Conservation (phyloP, 2,888 invertebrate genomes). For the Nudaria mundana region DNA sequence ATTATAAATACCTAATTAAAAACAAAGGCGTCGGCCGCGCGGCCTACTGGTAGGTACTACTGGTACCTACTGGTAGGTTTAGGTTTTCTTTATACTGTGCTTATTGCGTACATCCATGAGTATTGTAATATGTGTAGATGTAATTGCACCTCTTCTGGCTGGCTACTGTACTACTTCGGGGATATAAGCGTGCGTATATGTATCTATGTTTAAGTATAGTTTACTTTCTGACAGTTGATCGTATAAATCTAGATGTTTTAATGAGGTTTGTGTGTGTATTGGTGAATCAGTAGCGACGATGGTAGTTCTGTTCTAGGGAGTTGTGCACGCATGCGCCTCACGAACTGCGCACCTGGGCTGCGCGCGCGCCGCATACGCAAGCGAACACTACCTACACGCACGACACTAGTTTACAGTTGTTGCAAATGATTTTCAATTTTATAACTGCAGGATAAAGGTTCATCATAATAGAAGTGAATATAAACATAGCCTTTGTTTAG, state of each 20-base stretch:
- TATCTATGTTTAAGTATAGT: no score
- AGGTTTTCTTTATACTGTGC: constrained; percentile 5
- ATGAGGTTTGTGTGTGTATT: constrained; percentile 23
- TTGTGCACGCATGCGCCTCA: constrained; percentile 40
- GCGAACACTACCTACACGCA: constrained; percentile 13
- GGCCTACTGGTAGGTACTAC: no score
- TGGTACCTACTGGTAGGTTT: no score
- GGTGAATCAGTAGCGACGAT: constrained; percentile 20
- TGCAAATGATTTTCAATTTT: constrained; percentile 15
- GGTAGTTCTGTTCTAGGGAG: constrained; percentile 1
- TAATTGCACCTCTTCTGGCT: no score
- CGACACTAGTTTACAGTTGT: constrained; percentile 5
- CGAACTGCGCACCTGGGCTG: constrained; percentile 64
- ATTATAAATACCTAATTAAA: no score
- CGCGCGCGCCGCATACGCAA: constrained; percentile 57
- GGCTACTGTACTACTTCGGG: no score
- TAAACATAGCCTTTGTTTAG: constrained; percentile 9
- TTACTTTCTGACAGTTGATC: constrained; percentile 33
- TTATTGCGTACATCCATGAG: no score
- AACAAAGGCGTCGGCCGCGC: no score
- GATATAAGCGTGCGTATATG: no score
- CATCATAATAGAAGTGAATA: background rate
- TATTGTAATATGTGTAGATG: no score
- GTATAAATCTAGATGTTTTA: constrained; percentile 35
- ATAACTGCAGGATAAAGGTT: background rate